Base-by-base conservation (phyloP, 2,113 vertebrate species). In the Campylomormyrus tamandua region DNA sequence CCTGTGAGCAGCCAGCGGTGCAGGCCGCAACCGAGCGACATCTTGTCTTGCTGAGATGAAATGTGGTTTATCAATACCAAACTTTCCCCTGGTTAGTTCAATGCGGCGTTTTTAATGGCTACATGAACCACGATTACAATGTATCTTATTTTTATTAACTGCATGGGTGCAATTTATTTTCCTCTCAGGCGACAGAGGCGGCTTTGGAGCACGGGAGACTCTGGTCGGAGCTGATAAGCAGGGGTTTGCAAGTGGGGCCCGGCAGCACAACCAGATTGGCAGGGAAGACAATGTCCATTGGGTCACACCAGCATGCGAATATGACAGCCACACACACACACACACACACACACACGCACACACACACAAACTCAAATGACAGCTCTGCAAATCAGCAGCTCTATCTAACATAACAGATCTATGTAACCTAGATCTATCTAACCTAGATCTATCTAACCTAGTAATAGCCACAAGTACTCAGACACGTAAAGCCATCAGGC, bases 61-160 rank as follows among this genome's bases (percentile, higher is more conserved):
- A 92, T 92, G 90, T 90, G 93, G 92, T 95, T 95, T 93, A 92
- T 94, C 94, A 92, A 91, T 92, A 90, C 56, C 88, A 87, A 95
- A 93, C 90, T 89, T 91, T 89, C 66, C 92, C 94, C 95, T 93
- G 94, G 93, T 94, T 93, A 93, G 94, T 94, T 94, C 94, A 94
- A 93, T 95, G 93, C 45, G 90, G 92, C 91, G 89, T 92, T 95
- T 97, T 95, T 94, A 93, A 96, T 95, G 96, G 95, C 92, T 96
- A 95, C 96, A 95, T 95, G 96, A 95, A 96, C 96, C 96, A 97
- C 96, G 92, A 94, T 96, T 95, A 95, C 95, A 96, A 96, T 96
- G 97, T 97, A 96, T 98, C 95, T 97, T 93, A 93, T 97, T 97
- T 97, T 97, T 98, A 97, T 98, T 98, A 98, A 98, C 96, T 97